These are phyloP conservation scores for Sakesphorus luctuosus DNA, from an alignment of 2,113 vertebrate species.

Conservation along the genomic window DNA sequence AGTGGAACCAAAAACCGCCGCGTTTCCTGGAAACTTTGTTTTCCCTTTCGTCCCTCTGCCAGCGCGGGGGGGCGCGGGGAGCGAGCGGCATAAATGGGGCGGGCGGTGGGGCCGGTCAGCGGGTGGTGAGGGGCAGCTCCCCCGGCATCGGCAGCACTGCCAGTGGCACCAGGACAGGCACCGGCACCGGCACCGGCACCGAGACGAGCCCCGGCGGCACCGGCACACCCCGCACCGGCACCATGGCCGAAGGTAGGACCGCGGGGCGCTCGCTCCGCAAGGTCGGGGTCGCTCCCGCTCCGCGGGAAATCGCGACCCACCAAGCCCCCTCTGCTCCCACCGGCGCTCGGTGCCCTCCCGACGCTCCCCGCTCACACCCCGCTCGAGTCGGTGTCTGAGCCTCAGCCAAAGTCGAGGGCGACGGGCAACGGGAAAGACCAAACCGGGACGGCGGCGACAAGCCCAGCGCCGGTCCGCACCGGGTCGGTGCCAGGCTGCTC, in stretches of 20 bases:
- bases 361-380: neutral
- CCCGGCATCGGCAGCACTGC: neutral
- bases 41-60: neutral
- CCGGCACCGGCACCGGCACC: neutral
- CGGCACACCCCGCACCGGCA: neutral
- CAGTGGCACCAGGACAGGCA: neutral
- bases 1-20: neutral
- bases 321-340: neutral
- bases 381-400: neutral
- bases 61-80: neutral
- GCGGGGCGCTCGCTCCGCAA: neutral
- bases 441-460: too few species aligned
- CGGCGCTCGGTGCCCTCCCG: neutral
- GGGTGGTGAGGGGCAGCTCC: neutral
- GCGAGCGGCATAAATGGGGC: conserved; percentile 8
- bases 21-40: conserved; percentile 40
- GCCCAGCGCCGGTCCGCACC: accelerated
- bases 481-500: too few species aligned
- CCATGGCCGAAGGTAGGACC: conserved; percentile 46
- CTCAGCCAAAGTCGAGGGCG: accelerated
- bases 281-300: neutral
- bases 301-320: neutral
- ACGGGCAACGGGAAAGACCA: accelerated
- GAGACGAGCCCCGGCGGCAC: neutral
- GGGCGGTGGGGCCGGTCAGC: neutral